A percentile compares a stretch with the other conserved stretches of the same genome.
phyloP scores from a whole-genome alignment of 2,888 invertebrate species.

The Sipha maydis region DNA sequence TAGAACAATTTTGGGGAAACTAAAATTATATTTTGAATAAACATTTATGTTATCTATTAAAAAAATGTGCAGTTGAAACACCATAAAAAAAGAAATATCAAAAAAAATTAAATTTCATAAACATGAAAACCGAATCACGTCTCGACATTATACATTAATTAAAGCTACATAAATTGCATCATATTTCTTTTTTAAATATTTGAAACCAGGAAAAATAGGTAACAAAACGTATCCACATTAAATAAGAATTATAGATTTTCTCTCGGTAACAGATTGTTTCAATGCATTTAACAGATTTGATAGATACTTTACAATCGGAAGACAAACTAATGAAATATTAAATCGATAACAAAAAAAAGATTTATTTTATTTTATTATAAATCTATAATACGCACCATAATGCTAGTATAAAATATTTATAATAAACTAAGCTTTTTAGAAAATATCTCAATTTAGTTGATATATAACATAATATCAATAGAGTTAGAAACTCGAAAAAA shows the following conservation, averaged over 20 bases:
- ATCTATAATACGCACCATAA: neutral
- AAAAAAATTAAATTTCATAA: constrained; percentile 38
- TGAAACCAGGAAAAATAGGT: constrained; percentile 15
- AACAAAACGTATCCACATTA: constrained; percentile 18
- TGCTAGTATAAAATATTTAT: neutral
- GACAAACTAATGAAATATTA: constrained; percentile 8
- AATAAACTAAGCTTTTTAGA: neutral
- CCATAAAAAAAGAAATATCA: constrained; percentile 24
- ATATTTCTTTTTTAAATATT: constrained; percentile 45
- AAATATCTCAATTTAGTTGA: neutral
- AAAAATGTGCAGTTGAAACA: constrained; percentile 10
- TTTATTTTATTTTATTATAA: neutral
- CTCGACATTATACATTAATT: constrained; percentile 21
- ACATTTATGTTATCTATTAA: constrained; percentile 6
- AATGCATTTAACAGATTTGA: neutral
- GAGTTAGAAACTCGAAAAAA: too few relatives aligned
- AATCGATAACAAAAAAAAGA: neutral
- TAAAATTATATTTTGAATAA: constrained; percentile 6
- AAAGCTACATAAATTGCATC: constrained; percentile 7
- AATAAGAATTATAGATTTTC: neutral
- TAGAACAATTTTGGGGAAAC: neutral
- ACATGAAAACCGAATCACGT: constrained; percentile 50
- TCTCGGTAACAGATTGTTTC: constrained; percentile 4
- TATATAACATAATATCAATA: too few relatives aligned
- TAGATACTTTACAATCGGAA: constrained; percentile 5